Percentiles rank a stretch among this genome's conserved stretches.
phyloP scores from a whole-genome alignment of 2,113 vertebrate species.

The Brachionichthys hirsutus region DNA sequence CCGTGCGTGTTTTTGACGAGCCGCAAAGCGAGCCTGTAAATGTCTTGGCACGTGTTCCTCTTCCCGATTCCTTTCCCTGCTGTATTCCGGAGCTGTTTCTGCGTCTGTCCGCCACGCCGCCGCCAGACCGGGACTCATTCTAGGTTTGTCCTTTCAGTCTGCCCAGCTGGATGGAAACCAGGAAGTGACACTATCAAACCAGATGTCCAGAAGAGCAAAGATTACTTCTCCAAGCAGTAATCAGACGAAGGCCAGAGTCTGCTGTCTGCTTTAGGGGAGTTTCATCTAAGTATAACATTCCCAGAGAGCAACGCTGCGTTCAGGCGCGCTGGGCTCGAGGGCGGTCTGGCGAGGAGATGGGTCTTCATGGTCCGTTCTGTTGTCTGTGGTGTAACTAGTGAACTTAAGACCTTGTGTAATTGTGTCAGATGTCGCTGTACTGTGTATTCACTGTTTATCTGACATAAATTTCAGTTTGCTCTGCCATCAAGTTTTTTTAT shows the following conservation, averaged over 20 bases:
- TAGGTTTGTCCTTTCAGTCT: constrained; percentile 84
- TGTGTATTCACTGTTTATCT: constrained; percentile 9
- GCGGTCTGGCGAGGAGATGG: constrained; percentile 6
- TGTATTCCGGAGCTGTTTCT: constrained; percentile 3
- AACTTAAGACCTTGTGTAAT: constrained; percentile 26
- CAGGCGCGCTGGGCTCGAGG: constrained; percentile 35
- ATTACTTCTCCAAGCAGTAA: constrained; percentile 94
- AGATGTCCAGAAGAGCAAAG: constrained; percentile 92
- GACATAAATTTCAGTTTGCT: constrained; percentile 6
- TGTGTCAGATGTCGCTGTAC: constrained; percentile 5
- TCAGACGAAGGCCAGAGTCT: constrained; percentile 58
- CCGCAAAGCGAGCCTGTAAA: background rate
- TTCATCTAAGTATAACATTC: constrained; percentile 47
- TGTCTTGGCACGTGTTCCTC: background rate
- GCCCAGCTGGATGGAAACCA: constrained; percentile 98
- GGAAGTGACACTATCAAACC: constrained; percentile 98
- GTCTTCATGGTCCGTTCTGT: constrained; percentile 10
- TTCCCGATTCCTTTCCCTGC: background rate
- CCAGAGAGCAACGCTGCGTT: constrained; percentile 45
- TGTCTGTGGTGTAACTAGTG: constrained; percentile 19
- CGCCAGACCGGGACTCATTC: constrained; percentile 35
- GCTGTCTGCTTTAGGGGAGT: constrained; percentile 59
- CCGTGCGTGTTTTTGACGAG: background rate
- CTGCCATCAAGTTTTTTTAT: constrained; percentile 8
- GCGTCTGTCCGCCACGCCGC: no score